Percentiles rank a stretch among this genome's conserved stretches.
Conservation (phyloP, 2,888 invertebrate species). For the Hemicrepidius hirtus region DNA sequence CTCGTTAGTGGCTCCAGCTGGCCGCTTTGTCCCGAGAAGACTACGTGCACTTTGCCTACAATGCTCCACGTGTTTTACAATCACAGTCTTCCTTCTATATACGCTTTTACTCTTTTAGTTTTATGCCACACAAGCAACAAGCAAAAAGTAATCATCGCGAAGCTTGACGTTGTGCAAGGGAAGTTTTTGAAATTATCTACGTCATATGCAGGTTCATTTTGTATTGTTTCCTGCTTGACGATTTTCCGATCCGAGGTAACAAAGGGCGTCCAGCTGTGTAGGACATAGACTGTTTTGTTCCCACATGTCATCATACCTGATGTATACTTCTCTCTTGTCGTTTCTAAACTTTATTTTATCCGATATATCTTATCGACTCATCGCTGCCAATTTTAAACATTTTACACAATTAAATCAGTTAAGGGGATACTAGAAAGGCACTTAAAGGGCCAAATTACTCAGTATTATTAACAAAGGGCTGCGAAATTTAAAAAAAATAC, state of each 20-base stretch:
- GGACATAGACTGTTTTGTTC: constrained; percentile 46
- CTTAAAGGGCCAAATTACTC: no score
- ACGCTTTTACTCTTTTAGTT: constrained; percentile 47
- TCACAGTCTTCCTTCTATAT: constrained; percentile 57
- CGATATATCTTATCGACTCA: constrained; percentile 3
- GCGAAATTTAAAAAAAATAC: no score
- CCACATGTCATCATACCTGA: constrained; percentile 42
- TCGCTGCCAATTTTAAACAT: background rate
- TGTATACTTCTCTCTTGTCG: constrained; percentile 31
- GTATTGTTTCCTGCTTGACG: constrained; percentile 45
- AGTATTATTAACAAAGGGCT: no score
- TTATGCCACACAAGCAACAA: constrained; percentile 45
- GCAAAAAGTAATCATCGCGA: constrained; percentile 48
- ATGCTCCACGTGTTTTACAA: constrained; percentile 66
- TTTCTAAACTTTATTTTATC: constrained; percentile 29
- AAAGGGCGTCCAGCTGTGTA: constrained; percentile 48
- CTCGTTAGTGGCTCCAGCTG: constrained; percentile 69
- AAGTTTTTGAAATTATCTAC: constrained; percentile 49
- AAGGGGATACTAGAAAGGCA: no score
- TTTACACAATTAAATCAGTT: background rate
- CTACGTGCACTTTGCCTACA: constrained; percentile 68
- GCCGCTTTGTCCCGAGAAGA: constrained; percentile 67
- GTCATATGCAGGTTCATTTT: constrained; percentile 47
- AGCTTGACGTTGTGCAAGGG: constrained; percentile 39
- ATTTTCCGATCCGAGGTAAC: constrained; percentile 48